phyloP scores from a whole-genome alignment of 2,888 invertebrate genomes.

The Lepidochitona cinerea region DNA sequence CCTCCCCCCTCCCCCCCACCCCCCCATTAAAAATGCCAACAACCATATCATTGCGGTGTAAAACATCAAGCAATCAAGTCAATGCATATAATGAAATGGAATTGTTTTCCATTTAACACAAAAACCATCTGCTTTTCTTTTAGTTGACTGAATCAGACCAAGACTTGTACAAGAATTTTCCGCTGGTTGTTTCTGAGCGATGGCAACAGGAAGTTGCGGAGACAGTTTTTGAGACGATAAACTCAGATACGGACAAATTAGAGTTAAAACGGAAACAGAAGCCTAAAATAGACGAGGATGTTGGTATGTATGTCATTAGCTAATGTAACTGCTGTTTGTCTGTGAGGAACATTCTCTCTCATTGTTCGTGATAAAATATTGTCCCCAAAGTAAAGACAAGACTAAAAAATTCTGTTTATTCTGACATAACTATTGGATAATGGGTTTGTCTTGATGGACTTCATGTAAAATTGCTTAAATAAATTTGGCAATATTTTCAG shows the following conservation, averaged over 20 bases:
- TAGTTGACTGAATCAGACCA: constrained; percentile 96
- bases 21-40: no score
- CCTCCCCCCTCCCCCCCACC: no score
- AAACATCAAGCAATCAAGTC: no score
- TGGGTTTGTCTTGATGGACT: no score
- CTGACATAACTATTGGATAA: no score
- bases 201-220: constrained; percentile 99
- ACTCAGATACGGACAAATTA: constrained; percentile 95
- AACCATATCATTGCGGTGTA: no score
- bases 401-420: neutral
- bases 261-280: constrained; percentile 98
- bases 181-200: constrained; percentile 97
- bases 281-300: constrained; percentile 91
- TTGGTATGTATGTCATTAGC: constrained; percentile 29
- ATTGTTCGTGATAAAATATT: neutral
- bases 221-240: constrained; percentile 98
- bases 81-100: no score
- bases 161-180: constrained; percentile 98
- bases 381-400: neutral
- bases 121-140: no score
- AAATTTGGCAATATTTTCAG: no score
- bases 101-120: no score
- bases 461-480: no score
- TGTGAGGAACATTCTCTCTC: neutral
- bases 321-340: no score